Evolutionary conservation across 2,113 vertebrate genomes (phyloP), one percentile per base, ranked within the genome.

Genomic region (Alosa alosa): DNA sequence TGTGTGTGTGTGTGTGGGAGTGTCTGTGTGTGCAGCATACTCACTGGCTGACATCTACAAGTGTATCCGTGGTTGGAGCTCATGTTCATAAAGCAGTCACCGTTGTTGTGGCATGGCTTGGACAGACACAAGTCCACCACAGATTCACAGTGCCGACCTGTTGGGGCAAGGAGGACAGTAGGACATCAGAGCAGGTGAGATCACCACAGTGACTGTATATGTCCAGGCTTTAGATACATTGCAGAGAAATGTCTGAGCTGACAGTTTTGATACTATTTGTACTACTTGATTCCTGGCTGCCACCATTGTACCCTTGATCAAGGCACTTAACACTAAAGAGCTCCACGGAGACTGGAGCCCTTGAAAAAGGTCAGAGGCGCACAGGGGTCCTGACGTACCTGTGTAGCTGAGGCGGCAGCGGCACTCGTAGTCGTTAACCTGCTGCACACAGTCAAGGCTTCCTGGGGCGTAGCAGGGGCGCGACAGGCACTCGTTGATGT

Each of bases 401-500:
- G 97, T 98, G 93, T 96, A 99, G 85, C 97, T 95, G 0, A 94
- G 95, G 7, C 96, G 97, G 89, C 98, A 99, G 89, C 95, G 90
- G 57, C 98, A 99, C 18, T 89, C 92, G 82, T 97, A 99, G 88
- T 98, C 94, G 0, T 98, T 97, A 86, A 91, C 93, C 41, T 96
- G 93, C 92, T 98, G 97, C 4, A 97, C 90, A 52, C 98, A 99
- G 93, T 99, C 97, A 39, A 97, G 94, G 87, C 95, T 98, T 36
- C 98, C 97, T 0, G 93, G 90, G 0, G 93, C 39, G 85, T 94
- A 94, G 91, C 98, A 99, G 2, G 98, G 97, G 57, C 64, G 94
- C n/a, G 97, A 96, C 1, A 95, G 94, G 87, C 98, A 99, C 88
- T 99, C 97, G 0, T 99, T 99, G 86, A 98, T 95, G 89, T 99